Evolutionary conservation across 2,797 vertebrate genomes (phyloP).

Genomic region (Sebastiscus tertius): DNA sequence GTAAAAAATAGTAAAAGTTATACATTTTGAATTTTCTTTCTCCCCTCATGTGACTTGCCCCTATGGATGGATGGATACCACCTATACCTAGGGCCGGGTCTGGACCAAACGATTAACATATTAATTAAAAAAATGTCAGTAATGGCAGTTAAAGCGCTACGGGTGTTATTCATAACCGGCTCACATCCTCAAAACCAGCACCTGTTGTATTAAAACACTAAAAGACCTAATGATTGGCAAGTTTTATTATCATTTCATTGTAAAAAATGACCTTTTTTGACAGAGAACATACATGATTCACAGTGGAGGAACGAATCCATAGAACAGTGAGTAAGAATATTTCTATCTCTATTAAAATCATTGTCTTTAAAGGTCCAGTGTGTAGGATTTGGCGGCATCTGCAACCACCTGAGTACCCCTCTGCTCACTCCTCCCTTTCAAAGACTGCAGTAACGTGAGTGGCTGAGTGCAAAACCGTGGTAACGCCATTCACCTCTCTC

Average conservation of each 20-base stretch:
- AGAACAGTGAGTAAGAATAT: constrained; percentile 27
- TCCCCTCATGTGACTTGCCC: too few relatives aligned
- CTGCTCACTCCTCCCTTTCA: too few relatives aligned
- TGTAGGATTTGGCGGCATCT: too few relatives aligned
- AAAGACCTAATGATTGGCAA: not conserved
- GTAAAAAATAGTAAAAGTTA: too few relatives aligned
- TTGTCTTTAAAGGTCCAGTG: not conserved
- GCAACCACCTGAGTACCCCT: too few relatives aligned
- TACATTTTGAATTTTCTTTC: too few relatives aligned
- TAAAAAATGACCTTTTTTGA: constrained; percentile 15
- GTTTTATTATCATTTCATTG: constrained; percentile 56
- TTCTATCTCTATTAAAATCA: not conserved
- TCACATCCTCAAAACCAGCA: not conserved
- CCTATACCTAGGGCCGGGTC: too few relatives aligned
- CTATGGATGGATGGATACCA: too few relatives aligned
- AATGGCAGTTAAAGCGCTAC: not conserved
- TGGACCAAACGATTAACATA: not conserved
- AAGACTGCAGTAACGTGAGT: rapidly evolving
- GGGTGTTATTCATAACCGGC: not conserved
- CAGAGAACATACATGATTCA: constrained; percentile 50
- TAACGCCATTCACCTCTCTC: too few relatives aligned
- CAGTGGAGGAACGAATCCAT: constrained; percentile 38
- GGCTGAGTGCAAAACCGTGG: too few relatives aligned
- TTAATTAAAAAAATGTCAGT: not conserved
- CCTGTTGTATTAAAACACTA: not conserved